phyloP scores from a whole-genome alignment of 2,888 invertebrate species.

The Drosophila prolongata region DNA sequence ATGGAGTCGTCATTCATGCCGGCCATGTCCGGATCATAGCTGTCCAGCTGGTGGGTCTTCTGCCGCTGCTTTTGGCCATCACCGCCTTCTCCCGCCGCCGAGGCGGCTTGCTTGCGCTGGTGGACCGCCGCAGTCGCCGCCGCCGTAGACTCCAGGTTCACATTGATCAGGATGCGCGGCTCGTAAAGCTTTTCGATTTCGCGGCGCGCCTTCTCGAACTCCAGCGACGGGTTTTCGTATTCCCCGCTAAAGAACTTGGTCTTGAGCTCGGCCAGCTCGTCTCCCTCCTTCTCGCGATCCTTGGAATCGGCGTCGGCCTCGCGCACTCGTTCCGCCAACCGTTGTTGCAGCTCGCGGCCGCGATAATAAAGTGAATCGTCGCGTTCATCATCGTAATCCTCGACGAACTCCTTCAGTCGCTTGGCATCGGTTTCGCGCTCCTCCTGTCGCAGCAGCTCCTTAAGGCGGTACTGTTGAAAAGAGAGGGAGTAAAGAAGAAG shows the following conservation, averaged over 20 bases:
- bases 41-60: slow-evolving; percentile 85
- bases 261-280: slow-evolving; percentile 93
- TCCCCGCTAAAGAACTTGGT: slow-evolving; percentile 90
- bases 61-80: slow-evolving; percentile 58
- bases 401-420: slow-evolving; percentile 97
- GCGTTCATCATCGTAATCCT: slow-evolving; percentile 99
- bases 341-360: slow-evolving; percentile 94
- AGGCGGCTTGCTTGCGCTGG: slow-evolving; percentile 85
- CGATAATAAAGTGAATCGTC: slow-evolving; percentile 97
- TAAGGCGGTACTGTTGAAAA: slow-evolving; percentile 88
- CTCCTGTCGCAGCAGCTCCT: slow-evolving; percentile 92
- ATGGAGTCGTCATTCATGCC: slow-evolving; percentile 65
- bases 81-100: slow-evolving; percentile 77
- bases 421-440: slow-evolving; percentile 96
- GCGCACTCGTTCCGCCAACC: slow-evolving; percentile 95
- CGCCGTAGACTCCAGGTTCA: slow-evolving; percentile 86
- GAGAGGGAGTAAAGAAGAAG: too few relatives aligned
- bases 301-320: slow-evolving; percentile 96
- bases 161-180: slow-evolving; percentile 92
- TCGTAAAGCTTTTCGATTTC: slow-evolving; percentile 93
- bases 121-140: slow-evolving; percentile 84
- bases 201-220: slow-evolving; percentile 89
- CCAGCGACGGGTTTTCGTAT: slow-evolving; percentile 87
- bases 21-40: slow-evolving; percentile 46
- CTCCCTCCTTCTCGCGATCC: slow-evolving; percentile 95